Base-by-base conservation (phyloP, 1,140 invertebrate species). In the Penaeus vannamei region DNA sequence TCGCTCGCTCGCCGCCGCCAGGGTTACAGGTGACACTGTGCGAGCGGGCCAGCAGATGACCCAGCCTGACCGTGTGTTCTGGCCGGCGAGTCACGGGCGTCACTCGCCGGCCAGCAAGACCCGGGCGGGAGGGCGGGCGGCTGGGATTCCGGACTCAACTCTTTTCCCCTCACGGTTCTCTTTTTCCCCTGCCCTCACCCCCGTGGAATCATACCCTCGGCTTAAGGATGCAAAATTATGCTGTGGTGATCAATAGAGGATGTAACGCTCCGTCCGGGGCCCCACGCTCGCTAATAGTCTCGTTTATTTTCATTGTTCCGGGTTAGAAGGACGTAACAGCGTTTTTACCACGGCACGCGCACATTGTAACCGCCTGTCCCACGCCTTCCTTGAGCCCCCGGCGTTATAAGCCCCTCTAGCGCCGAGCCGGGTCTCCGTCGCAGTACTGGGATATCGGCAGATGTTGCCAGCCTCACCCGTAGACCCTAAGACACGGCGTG, bases 221-320 rank as follows among this genome's bases (percentile, higher is more conserved):
- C 89, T 91, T 91, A 91, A 89, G 90, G 90, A 91, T 91, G 90
- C 90, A 91, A 89, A 90, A 91, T 91, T 91, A 91, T 91, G 90
- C 90, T 85, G 87, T 80, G 80, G 90, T 91, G 90, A 91, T 91
- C 90, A 91, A 91, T 91, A 91, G 90, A 87, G 82, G 87, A 84
- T 79, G 87, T 87, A 84, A 91, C 87, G 90, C 90, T 91, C 79
- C 81, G 84, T 82, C 80, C 81, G 85, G 90, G 89, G 85, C 89
- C 86, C 90, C 87, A 81, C 87, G 90, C 87, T 89, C 81, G 87
- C 90, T 91, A 91, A 91, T 91, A 91, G 87, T 90, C 87, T 81
- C 90, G 90, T 91, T 91, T 91, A 89, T 91, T 89, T 88, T 87
- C 90, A 90, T 91, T 91, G 90, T 91, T 91, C 86, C 88, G 84